Base-by-base conservation (phyloP, 2,888 invertebrate genomes). In the Oscheius sp. region DNA sequence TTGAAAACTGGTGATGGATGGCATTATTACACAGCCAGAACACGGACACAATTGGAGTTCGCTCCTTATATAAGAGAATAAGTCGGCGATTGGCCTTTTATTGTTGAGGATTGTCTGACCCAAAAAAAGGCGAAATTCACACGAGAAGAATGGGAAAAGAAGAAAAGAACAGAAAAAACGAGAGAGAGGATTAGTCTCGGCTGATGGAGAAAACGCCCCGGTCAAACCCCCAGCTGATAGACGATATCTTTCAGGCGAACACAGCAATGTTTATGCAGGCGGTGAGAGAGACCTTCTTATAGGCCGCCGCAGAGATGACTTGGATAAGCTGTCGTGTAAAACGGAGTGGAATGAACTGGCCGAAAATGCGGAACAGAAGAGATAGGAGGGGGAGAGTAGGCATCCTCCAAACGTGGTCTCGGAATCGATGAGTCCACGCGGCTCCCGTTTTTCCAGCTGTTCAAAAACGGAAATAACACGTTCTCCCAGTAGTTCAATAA, bases 241-340 rank as follows among this genome's bases (percentile, higher is more conserved):
- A 37, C 37, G 10, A 37, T 37, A 37, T 15, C 37, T 15, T 8
- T 15, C n/a, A n/a, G n/a, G n/a, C n/a, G n/a, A n/a, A n/a, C n/a
- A n/a, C n/a, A n/a, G n/a, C n/a, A n/a, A n/a, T n/a, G n/a, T n/a
- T n/a, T n/a, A n/a, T n/a, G n/a, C n/a, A n/a, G n/a, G n/a, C n/a
- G n/a, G n/a, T n/a, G n/a, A n/a, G n/a, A n/a, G 3, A 23, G 48
- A 23, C 48, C 12, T 12, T 48, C 46, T 46, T 17, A 48, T 48
- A 17, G 25, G 23, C 48, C 17, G 48, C 55, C 17, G 34, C 10
- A 29, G 37, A 37, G 55, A 55, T 55, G 55, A 55, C 34, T 55
- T 34, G 33, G 55, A 55, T 55, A 55, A 55, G 55, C 6, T 34
- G 20, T n/a, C 55, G 55, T 55, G 55, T 33, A 55, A 55, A 17